Evolutionary conservation across 2,888 invertebrate genomes (phyloP), one percentile per base, ranked within the genome.

Genomic region (Pherbina coryleti): DNA sequence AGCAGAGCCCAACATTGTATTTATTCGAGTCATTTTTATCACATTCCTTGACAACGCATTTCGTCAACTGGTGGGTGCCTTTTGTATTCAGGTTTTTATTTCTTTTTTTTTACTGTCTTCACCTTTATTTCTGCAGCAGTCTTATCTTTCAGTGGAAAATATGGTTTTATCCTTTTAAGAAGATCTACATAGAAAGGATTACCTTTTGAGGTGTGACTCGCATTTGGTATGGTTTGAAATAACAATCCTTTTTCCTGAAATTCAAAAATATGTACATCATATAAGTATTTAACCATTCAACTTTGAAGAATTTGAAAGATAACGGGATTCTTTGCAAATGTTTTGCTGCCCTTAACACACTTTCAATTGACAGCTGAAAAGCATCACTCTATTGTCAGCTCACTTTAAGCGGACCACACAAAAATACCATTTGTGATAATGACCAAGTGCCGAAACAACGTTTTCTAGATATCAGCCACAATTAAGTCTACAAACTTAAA

Each of bases 401-500:
- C n/a, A n/a, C 31, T 64, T 64, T 14, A n/a, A 17, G 14, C 25
- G 8, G 17, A 22, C 19, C 55, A 1, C n/a, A 31, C 64, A 64
- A 31, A 64, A 28, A 5, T n/a, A 9, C 28, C 11, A 44, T 44
- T 44, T 44, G 11, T 14, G 31, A 28, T 64, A 25, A 17, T 31
- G 31, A 31, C 31, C 34, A 64, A 64, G 64, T 64, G 64, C 34
- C 64, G 34, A 64, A 64, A 64, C 64, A 31, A n/a, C 64, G 34
- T 64, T 31, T 62, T 64, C 14, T 64, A 64, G 64, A 64, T 64
- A 64, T 60, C 25, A 31, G 28, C 28, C 25, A 14, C 28, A 64
- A 31, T 11, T 22, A 60, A 19, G 25, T 25, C 19, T 4, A 28
- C 22, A 19, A 62, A 25, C 17, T 8, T 5, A 31, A 64, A 31